A percentile compares a stretch with the other conserved stretches of the same genome.
Conservation (phyloP, 2,888 invertebrate genomes). For the Eupeodes luniger region DNA sequence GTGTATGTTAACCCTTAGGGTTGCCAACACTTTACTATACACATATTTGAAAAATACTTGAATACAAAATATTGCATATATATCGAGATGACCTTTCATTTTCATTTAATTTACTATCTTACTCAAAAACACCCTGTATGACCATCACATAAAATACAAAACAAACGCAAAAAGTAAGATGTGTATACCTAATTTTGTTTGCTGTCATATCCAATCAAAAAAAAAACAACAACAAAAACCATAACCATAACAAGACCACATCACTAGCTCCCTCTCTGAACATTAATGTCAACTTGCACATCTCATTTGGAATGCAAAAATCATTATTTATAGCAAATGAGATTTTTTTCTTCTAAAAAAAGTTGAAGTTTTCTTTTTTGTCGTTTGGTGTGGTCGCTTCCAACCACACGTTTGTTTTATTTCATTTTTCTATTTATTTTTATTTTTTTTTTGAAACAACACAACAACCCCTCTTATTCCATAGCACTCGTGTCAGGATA, state of each 20-base stretch:
- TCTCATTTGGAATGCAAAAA: conserved; percentile 67
- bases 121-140: not conserved
- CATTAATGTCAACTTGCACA: conserved; percentile 54
- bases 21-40: too few species aligned
- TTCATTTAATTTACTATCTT: too few species aligned
- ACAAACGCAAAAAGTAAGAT: conserved; percentile 33
- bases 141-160: conserved; percentile 15
- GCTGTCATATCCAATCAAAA: conserved; percentile 39
- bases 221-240: not conserved
- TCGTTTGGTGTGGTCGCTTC: conserved; percentile 17
- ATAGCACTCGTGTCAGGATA: too few species aligned
- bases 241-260: conserved; percentile 6
- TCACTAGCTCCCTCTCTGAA: not conserved
- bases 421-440: not conserved
- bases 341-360: conserved; percentile 48
- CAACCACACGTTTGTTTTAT: conserved; percentile 7
- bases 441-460: not conserved
- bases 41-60: too few species aligned
- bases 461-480: not conserved
- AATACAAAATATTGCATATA: too few species aligned
- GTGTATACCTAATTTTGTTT: conserved; percentile 35
- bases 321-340: conserved; percentile 74
- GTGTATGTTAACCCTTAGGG: too few species aligned
- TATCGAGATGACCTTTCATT: too few species aligned
- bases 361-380: conserved; percentile 1